Conservation (phyloP, 2,113 vertebrate genomes). For the Ondatra zibethicus region DNA sequence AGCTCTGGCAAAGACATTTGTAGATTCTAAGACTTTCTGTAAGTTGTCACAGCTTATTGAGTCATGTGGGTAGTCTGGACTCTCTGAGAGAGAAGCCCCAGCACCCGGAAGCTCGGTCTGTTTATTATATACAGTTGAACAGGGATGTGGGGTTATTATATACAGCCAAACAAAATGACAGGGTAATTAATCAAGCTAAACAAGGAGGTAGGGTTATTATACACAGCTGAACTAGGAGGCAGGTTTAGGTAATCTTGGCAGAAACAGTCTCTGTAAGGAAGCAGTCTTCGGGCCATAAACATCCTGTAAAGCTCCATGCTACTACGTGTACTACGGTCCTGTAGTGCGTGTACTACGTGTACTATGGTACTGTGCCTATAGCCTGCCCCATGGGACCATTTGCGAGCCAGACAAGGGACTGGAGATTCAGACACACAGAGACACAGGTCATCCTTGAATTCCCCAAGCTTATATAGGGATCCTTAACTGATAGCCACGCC, state of each 20-base stretch:
- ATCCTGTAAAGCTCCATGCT: neutral
- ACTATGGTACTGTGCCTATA: no score
- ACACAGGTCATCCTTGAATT: no score
- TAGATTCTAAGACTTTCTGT: neutral
- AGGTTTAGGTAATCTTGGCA: neutral
- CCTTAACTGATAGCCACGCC: no score
- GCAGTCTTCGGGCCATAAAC: neutral
- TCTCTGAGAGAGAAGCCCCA: neutral
- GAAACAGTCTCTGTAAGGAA: neutral
- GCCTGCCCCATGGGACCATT: no score
- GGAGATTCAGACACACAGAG: no score
- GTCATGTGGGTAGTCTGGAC: neutral
- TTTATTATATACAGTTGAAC: neutral
- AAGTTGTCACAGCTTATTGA: neutral
- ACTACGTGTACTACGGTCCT: no score
- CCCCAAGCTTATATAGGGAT: no score
- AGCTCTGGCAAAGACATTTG: slow-evolving; percentile 5
- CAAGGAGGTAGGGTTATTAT: neutral
- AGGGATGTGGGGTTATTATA: neutral
- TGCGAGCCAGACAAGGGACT: no score
- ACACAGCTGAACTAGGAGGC: neutral
- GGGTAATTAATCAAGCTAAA: neutral
- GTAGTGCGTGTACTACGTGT: no score
- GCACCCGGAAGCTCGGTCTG: neutral
- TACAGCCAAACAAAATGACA: neutral